Evolutionary conservation across 2,797 vertebrate genomes (phyloP), one percentile per base, ranked within the genome.

Genomic region (Hypotaenidia okinawae): DNA sequence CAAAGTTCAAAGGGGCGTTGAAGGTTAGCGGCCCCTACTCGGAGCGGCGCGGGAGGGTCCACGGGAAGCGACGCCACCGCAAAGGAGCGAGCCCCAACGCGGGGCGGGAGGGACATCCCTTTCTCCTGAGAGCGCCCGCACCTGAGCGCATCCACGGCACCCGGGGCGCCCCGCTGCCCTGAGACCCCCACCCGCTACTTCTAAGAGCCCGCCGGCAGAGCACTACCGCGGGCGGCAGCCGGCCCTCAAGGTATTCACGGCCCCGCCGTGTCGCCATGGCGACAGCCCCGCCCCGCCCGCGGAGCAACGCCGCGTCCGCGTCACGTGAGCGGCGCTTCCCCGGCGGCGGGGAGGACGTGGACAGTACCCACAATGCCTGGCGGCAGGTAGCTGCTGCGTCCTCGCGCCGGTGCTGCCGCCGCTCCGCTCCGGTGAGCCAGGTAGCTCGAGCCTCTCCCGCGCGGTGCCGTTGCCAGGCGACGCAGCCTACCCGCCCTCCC

Each of bases 1-100:
- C 41, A 1, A 6, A 9, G 47, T 2, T 16, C 14, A 1, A 8
- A 17, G 61, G 32, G 39, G 25, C n/a, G 11, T 1, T 7, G 35
- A 6, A 8, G 32, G 35, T 2, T 19, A 45, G 18, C 37, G 22
- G 74, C 81, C 39, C 18, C 49, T 0, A 35, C 2, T 11, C 25
- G 2, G 22, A 7, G 35, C 23, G 22, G 27, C 16, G 7, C 19
- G 17, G 19, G 6, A 19, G 32, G 15, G 57, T 22, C 70, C 4
- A 21, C 24, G 2, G 1, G 11, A 11, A 5, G 27, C 3, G 7
- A 22, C 27, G 5, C 13, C 51, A 4, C 41, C 35, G 12, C 3
- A 13, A 16, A 1, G 8, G 8, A 6, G 25, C 6, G 8, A 7
- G 19, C 28, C 33, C 3, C 30, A 11, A 17, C 4, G 15, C 18